Evolutionary conservation across 2,888 invertebrate genomes (phyloP).

Genomic region (Drosophila parthenogenetica): DNA sequence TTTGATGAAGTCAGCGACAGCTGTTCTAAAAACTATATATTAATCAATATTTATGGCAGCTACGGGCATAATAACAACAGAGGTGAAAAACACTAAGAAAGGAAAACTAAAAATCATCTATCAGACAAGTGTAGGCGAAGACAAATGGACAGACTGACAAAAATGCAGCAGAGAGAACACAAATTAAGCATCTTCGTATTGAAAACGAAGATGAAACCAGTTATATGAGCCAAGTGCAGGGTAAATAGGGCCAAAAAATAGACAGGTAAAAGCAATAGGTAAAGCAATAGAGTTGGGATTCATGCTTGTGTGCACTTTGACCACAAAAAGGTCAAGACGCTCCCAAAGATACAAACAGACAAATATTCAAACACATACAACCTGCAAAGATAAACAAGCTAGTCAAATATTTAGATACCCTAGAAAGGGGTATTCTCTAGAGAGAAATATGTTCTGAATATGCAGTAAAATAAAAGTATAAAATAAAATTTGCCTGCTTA

Average conservation of each 20-base stretch:
- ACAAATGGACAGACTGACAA: conserved; percentile 26
- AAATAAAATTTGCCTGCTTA: too few relatives aligned
- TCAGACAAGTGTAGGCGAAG: conserved; percentile 58
- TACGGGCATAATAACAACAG: conserved; percentile 44
- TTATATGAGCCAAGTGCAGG: conserved; percentile 66
- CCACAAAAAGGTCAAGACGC: conserved; percentile 76
- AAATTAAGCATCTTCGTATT: conserved; percentile 50
- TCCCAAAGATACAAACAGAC: conserved; percentile 52
- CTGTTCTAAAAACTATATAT: conserved; percentile 65
- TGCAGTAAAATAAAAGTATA: too few relatives aligned
- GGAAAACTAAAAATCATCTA: conserved; percentile 58
- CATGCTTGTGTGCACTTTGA: conserved; percentile 79
- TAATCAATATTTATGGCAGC: conserved; percentile 77
- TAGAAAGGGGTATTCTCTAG: not conserved
- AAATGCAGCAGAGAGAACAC: conserved; percentile 42
- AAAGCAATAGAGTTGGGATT: conserved; percentile 50
- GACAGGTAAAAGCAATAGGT: conserved; percentile 26
- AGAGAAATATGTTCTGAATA: not conserved
- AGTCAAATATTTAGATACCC: conserved; percentile 53
- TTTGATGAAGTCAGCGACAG: conserved; percentile 66
- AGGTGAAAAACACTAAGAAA: not conserved
- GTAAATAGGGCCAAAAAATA: conserved; percentile 37
- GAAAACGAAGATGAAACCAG: conserved; percentile 54
- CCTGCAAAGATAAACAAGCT: conserved; percentile 11
- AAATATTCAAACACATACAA: conserved; percentile 11